Base-by-base conservation (phyloP, 2,113 vertebrate genomes). In the Oryzias javanicus region DNA sequence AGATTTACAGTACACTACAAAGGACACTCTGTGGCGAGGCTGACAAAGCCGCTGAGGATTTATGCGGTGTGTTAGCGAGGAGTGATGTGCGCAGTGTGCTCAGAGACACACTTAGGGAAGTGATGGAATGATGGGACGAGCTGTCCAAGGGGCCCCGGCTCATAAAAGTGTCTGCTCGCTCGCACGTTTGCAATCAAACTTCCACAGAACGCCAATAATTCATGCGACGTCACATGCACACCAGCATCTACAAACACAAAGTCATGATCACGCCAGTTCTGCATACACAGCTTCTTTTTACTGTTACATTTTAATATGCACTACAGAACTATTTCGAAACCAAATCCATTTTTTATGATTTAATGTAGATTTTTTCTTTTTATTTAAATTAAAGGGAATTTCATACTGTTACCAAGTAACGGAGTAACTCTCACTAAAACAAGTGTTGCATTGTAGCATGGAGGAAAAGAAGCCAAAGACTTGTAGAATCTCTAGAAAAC, bases 1-100 rank as follows among this genome's bases (percentile, higher is more conserved):
- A 81, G 85, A 87, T 87, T 87, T 84, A 86, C 83, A 72, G 62
- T 64, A 60, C 64, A 58, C 64, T 54, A 75, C 51, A 42, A 71
- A n/a, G 64, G 56, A 20, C 5, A 60, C 76, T 75, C 59, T 59
- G 63, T 51, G 68, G 57, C 19, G 35, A 65, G 62, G 68, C 57
- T 70, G 83, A 81, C 64, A 50, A 19, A 52, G 74, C 54, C 64
- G 79, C 66, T 2, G 19, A 50, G 57, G 81, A 89, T 84, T 85
- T 85, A 89, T 71, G 72, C 62, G 57, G 67, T 64, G 69, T 55
- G 71, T 72, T 76, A 61, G 67, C 25, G 56, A 60, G 67, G 72
- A 71, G 74, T 73, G 79, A 85, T 79, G 74, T 60, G 64, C 67
- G 63, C 40, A 19, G 50, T 48, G 64, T 68, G 69, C 74, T 58